phyloP scores from a whole-genome alignment of 2,113 vertebrate genomes.

The Hepsetus odoe region DNA sequence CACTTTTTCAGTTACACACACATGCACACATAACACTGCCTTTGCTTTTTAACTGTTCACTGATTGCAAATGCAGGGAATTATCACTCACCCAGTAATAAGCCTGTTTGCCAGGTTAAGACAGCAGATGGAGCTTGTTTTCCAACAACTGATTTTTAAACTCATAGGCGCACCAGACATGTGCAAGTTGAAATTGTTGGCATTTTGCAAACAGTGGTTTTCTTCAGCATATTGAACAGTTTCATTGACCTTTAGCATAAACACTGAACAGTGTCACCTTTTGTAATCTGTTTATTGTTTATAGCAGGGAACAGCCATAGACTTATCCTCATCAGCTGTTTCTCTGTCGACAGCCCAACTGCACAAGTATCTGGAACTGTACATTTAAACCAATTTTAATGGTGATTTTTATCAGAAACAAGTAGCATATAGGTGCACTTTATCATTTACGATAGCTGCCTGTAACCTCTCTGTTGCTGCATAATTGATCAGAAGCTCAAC shows the following conservation, averaged over 20 bases:
- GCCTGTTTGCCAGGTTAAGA: neutral
- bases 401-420: too few relatives aligned
- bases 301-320: neutral
- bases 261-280: neutral
- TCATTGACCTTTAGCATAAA: neutral
- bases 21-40: neutral
- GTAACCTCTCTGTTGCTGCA: too few relatives aligned
- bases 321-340: neutral
- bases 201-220: neutral
- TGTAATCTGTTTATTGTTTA: neutral
- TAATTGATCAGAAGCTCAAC: too few relatives aligned
- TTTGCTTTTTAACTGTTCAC: neutral
- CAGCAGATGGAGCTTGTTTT: neutral
- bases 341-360: neutral
- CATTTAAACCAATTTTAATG: too few relatives aligned
- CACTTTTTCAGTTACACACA: neutral
- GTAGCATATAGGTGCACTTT: neutral
- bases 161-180: neutral
- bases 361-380: too few relatives aligned
- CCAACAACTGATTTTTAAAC: neutral
- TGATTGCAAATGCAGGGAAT: neutral
- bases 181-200: neutral
- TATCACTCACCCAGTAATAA: neutral
- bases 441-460: too few relatives aligned
- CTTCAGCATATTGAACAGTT: neutral